phyloP scores from a whole-genome alignment of 2,113 vertebrate species.

The Ciconia boyciana region DNA sequence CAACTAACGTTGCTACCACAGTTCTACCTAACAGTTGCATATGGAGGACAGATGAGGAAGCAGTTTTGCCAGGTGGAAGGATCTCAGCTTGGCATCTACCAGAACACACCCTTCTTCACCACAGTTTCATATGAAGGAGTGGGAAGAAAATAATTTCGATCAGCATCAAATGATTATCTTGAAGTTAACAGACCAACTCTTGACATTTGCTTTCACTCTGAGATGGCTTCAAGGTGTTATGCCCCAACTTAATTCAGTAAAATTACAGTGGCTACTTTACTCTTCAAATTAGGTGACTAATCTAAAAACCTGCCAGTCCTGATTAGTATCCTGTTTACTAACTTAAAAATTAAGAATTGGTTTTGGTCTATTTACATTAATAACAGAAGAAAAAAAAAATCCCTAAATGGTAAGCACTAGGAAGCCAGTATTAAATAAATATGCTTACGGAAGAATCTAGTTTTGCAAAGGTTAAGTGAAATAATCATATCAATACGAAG shows the following conservation, averaged over 20 bases:
- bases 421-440: neutral
- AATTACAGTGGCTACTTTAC: neutral
- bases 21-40: rapidly evolving
- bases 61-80: neutral
- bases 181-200: neutral
- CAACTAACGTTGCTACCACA: rapidly evolving
- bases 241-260: neutral
- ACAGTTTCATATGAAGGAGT: neutral
- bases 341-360: neutral
- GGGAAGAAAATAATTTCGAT: neutral
- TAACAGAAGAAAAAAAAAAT: neutral
- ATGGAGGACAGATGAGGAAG: neutral
- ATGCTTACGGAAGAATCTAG: neutral
- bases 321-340: neutral
- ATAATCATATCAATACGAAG: neutral
- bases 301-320: neutral
- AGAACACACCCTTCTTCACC: neutral
- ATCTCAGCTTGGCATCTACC: neutral
- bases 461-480: neutral
- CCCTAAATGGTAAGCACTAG: neutral
- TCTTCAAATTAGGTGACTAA: neutral
- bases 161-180: neutral
- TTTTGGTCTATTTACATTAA: neutral
- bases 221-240: neutral
- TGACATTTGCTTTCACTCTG: neutral